phyloP scores from a whole-genome alignment of 2,888 invertebrate genomes.

The Noctua comes region DNA sequence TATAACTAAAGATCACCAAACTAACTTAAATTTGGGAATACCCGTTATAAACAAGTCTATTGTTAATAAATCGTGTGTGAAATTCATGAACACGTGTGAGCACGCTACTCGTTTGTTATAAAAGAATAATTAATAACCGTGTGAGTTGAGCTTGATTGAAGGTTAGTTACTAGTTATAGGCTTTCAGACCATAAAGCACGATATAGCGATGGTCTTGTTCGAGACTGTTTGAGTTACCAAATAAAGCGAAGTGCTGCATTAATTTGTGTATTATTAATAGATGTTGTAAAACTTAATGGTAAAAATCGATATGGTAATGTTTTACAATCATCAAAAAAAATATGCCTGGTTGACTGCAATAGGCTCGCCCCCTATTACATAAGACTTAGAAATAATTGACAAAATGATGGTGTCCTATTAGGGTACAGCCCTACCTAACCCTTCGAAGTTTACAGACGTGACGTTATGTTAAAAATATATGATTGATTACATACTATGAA shows the following conservation, averaged over 20 bases:
- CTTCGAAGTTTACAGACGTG: not conserved
- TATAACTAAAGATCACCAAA: not conserved
- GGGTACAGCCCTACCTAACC: not conserved
- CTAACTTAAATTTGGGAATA: not conserved
- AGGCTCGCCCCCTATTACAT: not conserved
- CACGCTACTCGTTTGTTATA: conserved; percentile 38
- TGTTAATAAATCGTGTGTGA: conserved; percentile 67
- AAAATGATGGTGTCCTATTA: not conserved
- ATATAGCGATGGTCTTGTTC: not conserved
- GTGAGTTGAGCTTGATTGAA: conserved; percentile 48
- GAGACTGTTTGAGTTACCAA: not conserved
- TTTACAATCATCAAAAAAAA: no score
- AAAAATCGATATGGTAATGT: not conserved
- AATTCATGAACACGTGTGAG: conserved; percentile 67
- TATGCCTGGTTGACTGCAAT: no score
- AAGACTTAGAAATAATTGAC: not conserved
- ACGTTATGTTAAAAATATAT: not conserved
- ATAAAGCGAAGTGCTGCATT: not conserved
- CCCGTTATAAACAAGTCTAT: conserved; percentile 26
- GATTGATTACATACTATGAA: not conserved
- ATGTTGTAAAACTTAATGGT: not conserved
- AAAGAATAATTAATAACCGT: conserved; percentile 56
- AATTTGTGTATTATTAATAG: not conserved
- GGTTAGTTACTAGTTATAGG: conserved; percentile 40
- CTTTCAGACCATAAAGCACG: conserved; percentile 2